Evolutionary conservation across 2,797 vertebrate genomes (phyloP), one percentile per base, ranked within the genome.

Genomic region (Bovichtus diacanthus): DNA sequence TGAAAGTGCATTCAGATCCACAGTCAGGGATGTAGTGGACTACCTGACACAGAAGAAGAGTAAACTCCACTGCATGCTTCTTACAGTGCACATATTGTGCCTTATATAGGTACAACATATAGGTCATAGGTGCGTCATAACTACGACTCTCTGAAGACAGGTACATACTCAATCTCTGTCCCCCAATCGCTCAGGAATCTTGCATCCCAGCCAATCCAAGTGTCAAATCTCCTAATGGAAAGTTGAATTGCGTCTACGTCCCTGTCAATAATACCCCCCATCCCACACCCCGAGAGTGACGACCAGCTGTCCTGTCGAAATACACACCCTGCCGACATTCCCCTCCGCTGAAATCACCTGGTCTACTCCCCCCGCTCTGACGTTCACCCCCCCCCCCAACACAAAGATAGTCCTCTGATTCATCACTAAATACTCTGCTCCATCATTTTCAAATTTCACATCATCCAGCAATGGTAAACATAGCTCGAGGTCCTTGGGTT

Each of bases 281-380:
- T n/a, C 50, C 12, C 23, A 47, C 8, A 36, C 65, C 69, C 70
- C 31, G 69, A 76, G 76, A 73, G 54, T 25, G 71, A 54, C 71
- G 16, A 46, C 77, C 91, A 93, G 91, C 93, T 95, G 93, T 90
- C 84, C 84, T 39, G 61, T 78, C 55, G 63, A 84, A 83, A 90
- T 73, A 51, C 67, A 70, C 67, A 53, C 81, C 72, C 84, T 50
- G 71, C 74, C 76, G 74, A 54, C 87, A 90, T 92, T 92, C 83
- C 82, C 78, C n/a, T 58, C 38, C 6, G 2, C 85, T 93, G 89
- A 91, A 73, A 81, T 93, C 92, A 91, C 53, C 66, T 21, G 72
- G 77, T 80, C 85, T 74, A 75, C 71, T 70, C 70, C 50, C 49
- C 19, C 50, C n/a, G 23, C 50, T n/a, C 44, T 67, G 73, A 78